These are phyloP conservation scores for Helostoma temminkii DNA, from an alignment of 2,797 vertebrate genomes.

Conservation along the genomic window DNA sequence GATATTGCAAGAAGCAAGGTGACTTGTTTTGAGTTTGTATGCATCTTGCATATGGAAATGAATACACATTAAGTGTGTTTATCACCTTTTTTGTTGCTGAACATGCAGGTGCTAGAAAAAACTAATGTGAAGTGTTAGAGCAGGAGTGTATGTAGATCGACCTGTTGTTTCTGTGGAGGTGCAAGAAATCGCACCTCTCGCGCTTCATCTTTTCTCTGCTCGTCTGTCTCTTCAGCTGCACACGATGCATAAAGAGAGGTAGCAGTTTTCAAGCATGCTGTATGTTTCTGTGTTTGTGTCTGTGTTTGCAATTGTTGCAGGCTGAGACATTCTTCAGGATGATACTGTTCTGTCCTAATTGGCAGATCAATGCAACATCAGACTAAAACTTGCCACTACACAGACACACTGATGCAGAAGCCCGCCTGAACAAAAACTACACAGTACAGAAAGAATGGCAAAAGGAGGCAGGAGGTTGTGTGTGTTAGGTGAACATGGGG, in stretches of 20 bases:
- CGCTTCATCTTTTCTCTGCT: conserved; percentile 33
- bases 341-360: conserved; percentile 56
- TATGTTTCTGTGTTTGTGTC: conserved; percentile 9
- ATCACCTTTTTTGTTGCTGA: not conserved
- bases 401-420: conserved; percentile 25
- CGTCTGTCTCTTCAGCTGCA: conserved; percentile 42
- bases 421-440: conserved; percentile 17
- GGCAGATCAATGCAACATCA: conserved; percentile 51
- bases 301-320: conserved; percentile 27
- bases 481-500: conserved; percentile 16
- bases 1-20: conserved; percentile 29
- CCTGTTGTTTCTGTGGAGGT: conserved; percentile 67
- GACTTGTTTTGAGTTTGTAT: conserved; percentile 24
- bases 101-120: conserved; percentile 36
- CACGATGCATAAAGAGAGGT: conserved; percentile 53
- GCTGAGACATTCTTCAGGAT: conserved; percentile 52
- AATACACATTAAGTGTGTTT: not conserved
- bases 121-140: conserved; percentile 25
- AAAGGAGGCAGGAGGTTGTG: conserved; percentile 17
- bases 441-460: conserved; percentile 10
- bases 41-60: not conserved
- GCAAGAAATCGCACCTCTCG: conserved; percentile 65
- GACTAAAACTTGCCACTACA: conserved; percentile 12
- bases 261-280: conserved; percentile 32
- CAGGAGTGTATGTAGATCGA: conserved; percentile 45